Base-by-base conservation (phyloP, 2,797 vertebrate species). In the Sus cebifrons region DNA sequence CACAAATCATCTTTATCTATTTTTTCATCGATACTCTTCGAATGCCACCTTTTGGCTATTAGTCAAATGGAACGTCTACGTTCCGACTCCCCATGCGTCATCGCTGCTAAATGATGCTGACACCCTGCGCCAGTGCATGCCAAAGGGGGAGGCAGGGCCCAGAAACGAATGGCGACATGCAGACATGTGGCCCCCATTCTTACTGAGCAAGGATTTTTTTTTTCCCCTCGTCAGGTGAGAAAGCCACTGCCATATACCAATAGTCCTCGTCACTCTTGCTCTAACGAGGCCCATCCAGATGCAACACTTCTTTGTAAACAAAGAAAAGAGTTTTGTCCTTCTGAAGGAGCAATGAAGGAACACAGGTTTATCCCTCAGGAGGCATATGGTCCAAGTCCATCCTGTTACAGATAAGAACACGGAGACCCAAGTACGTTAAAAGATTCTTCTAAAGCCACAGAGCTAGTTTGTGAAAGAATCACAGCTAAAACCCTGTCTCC, bases 291-390 rank as follows among this genome's bases (percentile, higher is more conserved):
- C 52, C 11, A 83, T 32, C 49, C 12, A 89, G 36, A 5, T 68
- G 44, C 4, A 52, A n/a, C 5, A 91, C 4, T 16, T 40, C 29
- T 92, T 87, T 49, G 40, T 32, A 74, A 25, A 44, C n/a, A 82
- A 29, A 12, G 56, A 75, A 89, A 70, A 86, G 6, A 74, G 25
- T 32, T 78, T 67, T n/a, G 23, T 84, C 81, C 36, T 79, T 91
- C 36, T 74, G 71, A 86, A 85, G n/a, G 89, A 91, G 58, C 25
- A 71, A 44, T 6, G 49, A 95, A 89, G n/a, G 23, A 92, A 87
- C 95, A 87, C 6, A 85, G n/a, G 89, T 52, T 70, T 15, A 82
- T 74, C 58, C 44, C 16, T 81, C 23, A 29, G 32, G 15, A 16
- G 9, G 60, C 56, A 86, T 0, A 54, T 6, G 29, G n/a, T 64